Base-by-base conservation (phyloP, 2,888 invertebrate species). In the Volucella inflata region DNA sequence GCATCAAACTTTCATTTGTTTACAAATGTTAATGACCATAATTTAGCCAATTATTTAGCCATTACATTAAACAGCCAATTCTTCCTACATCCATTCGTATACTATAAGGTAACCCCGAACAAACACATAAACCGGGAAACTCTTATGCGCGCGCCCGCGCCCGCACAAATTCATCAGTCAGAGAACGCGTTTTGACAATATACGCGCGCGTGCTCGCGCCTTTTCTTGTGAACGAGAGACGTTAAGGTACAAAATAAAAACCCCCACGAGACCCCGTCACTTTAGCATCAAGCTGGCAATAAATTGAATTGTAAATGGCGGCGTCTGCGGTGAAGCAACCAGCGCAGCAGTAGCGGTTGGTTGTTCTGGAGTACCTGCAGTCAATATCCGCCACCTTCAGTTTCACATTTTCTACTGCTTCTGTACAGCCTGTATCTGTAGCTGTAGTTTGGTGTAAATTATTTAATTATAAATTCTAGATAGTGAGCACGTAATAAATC, bases 41-140 rank as follows among this genome's bases (percentile, higher is more conserved):
- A 87, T 87, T 87, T 87, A 78, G 82, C 38, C 87, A 87, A 87
- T 87, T 82, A 87, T 87, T 87, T 87, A 82, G 76, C 81, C 72
- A 81, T 85, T 85, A 85, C 80, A 81, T 64, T 68, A 81, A 85
- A 81, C 81, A 85, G 81, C 62, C 81, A 81, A 85, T 81, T n/a
- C 72, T 68, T 67, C 55, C 80, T 64, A 62, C 81, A 81, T 68
- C 44, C 67, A 80, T 60, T 82, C 60, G 67, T 70, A 40, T 80
- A 62, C 67, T 67, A 70, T 59, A 68, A 71, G 55, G 36, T 17
- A 38, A 40, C 50, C 10, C 40, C 16, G n/a, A 30, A 30, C 30
- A 30, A 30, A 30, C 30, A 30, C 30, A 30, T 30, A 30, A 30
- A 6, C 6, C 30, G 30, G 30, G 30, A 30, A 30, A 30, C 6